phyloP scores from a whole-genome alignment of 2,888 invertebrate species.

The Sabatieria punctata region DNA sequence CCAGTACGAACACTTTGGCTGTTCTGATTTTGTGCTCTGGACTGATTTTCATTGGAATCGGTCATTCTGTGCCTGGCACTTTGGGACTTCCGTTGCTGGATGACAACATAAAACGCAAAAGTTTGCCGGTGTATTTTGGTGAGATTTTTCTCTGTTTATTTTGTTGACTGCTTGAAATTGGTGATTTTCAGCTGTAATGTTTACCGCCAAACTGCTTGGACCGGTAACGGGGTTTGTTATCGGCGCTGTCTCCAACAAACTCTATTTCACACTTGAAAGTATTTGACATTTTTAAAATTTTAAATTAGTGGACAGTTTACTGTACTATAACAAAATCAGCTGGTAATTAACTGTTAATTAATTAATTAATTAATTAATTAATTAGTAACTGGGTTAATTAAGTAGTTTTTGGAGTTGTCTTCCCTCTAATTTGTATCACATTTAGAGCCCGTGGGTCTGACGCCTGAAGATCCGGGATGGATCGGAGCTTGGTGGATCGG shows the following conservation, averaged over 20 bases:
- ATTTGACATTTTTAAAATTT: no score
- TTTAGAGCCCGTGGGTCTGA: no score
- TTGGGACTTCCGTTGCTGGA: conserved; percentile 29
- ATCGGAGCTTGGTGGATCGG: conserved; percentile 39
- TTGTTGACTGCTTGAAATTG: no score
- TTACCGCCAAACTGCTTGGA: conserved; percentile 28
- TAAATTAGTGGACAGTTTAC: no score
- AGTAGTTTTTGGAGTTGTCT: no score
- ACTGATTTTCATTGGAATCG: conserved; percentile 27
- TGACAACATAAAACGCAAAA: conserved; percentile 28
- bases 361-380: no score
- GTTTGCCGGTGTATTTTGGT: conserved; percentile 29
- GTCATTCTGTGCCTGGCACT: conserved; percentile 30
- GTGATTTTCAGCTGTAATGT: conserved; percentile 30
- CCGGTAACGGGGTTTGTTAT: conserved; percentile 27
- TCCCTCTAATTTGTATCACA: no score
- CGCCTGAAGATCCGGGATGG: conserved; percentile 35
- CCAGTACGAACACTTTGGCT: conserved; percentile 21
- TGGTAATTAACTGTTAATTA: no score
- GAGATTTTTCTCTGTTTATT: no score
- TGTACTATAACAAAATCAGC: no score
- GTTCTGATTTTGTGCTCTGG: conserved; percentile 28
- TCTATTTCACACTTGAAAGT: conserved; percentile 26
- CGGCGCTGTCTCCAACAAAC: conserved; percentile 23
- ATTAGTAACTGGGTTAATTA: no score